Evolutionary conservation across 2,888 invertebrate genomes (phyloP).

Genomic region (Rhagophthalmus giganteus): DNA sequence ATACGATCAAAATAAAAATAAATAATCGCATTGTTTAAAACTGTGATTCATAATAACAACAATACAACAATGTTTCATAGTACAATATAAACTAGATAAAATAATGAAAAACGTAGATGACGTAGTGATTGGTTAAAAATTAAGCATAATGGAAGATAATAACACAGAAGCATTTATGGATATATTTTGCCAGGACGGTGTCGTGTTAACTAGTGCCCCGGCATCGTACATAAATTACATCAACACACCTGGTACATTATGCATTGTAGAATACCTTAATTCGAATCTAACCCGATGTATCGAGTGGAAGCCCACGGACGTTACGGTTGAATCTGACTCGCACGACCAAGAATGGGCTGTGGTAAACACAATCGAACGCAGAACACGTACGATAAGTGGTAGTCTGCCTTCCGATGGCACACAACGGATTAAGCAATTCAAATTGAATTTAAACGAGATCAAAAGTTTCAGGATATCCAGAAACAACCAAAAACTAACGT

Average conservation of each 20-base stretch:
- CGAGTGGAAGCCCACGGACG: conserved; percentile 82
- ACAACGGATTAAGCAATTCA: conserved; percentile 58
- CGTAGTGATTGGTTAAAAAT: conserved; percentile 5
- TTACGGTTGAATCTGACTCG: conserved; percentile 75
- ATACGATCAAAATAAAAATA: neutral
- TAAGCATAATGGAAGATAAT: conserved; percentile 41
- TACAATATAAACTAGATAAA: neutral
- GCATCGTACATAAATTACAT: conserved; percentile 63
- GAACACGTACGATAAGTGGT: conserved; percentile 64
- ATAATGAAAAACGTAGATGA: neutral
- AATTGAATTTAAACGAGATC: conserved; percentile 65
- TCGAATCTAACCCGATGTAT: conserved; percentile 58
- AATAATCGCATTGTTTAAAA: neutral
- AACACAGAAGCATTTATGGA: conserved; percentile 56
- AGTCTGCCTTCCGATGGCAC: conserved; percentile 54
- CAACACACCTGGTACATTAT: conserved; percentile 65
- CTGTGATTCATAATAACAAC: neutral
- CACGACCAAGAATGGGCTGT: conserved; percentile 86
- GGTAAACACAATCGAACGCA: conserved; percentile 73
- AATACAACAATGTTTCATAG: neutral
- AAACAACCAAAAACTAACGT: conserved; percentile 61
- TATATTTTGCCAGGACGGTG: conserved; percentile 79
- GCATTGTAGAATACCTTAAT: conserved; percentile 65
- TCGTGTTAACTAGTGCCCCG: conserved; percentile 69
- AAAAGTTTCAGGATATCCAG: conserved; percentile 66